Evolutionary conservation across 2,888 invertebrate genomes (phyloP).

Genomic region (Biston betularia): DNA sequence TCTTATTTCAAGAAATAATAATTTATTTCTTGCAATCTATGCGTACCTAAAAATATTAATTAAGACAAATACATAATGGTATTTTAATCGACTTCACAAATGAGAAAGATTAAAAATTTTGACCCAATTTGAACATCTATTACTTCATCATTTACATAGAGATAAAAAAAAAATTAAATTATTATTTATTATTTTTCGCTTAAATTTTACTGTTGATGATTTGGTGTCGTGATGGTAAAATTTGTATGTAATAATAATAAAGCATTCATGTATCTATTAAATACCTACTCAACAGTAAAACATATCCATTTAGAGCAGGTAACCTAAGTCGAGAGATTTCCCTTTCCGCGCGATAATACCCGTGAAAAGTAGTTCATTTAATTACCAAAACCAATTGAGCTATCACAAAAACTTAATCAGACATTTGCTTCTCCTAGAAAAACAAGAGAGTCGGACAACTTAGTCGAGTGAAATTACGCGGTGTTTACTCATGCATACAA

Average conservation of each 20-base stretch:
- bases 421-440: constrained; percentile 11
- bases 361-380: constrained; percentile 18
- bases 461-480: constrained; percentile 16
- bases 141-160: too few relatives aligned
- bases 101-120: too few relatives aligned
- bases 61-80: too few relatives aligned
- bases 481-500: constrained; percentile 22
- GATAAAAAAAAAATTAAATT: too few relatives aligned
- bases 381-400: constrained; percentile 20
- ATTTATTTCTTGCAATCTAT: too few relatives aligned
- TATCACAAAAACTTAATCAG: constrained; percentile 16
- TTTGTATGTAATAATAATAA: background rate
- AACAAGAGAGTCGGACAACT: constrained; percentile 17
- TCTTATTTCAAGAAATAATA: too few relatives aligned
- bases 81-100: too few relatives aligned
- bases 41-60: too few relatives aligned
- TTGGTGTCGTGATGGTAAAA: background rate
- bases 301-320: background rate
- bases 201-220: too few relatives aligned
- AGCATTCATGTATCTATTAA: background rate
- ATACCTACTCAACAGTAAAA: background rate
- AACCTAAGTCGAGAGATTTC: background rate
- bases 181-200: too few relatives aligned
- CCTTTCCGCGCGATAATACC: constrained; percentile 17
- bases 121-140: too few relatives aligned